A percentile compares a stretch with the other conserved stretches of the same genome.
Conservation (phyloP, 2,797 vertebrate species). For the Hippopotamyrus pictus region DNA sequence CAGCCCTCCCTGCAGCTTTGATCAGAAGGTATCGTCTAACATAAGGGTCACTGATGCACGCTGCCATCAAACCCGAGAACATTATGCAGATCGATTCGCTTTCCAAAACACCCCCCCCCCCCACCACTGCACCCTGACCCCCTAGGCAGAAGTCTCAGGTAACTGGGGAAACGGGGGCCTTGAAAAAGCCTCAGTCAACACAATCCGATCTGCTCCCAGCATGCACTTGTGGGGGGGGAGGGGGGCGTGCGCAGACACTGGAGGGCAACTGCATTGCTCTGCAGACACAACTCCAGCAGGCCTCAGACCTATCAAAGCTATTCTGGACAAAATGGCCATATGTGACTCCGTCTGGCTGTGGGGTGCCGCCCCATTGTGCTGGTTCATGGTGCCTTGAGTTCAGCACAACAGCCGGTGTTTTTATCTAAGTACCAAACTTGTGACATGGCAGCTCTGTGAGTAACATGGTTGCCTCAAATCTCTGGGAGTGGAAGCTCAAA, state of each 20-base stretch:
- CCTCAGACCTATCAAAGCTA: neutral
- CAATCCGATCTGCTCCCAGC: slow-evolving; percentile 22
- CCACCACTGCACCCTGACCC: neutral
- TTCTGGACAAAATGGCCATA: neutral
- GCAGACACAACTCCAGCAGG: neutral
- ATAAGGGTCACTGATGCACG: slow-evolving; percentile 35
- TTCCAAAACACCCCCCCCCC: neutral
- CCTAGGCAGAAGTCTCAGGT: neutral
- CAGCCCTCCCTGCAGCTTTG: neutral
- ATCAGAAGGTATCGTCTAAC: slow-evolving; percentile 15
- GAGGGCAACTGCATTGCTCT: neutral
- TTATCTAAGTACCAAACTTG: neutral
- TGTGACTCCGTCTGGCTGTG: neutral
- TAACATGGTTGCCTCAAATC: neutral
- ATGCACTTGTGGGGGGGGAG: neutral
- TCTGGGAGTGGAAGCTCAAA: neutral
- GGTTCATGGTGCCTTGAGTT: neutral
- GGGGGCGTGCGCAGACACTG: neutral
- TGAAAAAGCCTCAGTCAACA: slow-evolving; percentile 16
- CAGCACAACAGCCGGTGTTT: neutral
- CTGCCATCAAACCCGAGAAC: slow-evolving; percentile 28
- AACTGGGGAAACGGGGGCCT: neutral
- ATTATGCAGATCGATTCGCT: slow-evolving; percentile 36
- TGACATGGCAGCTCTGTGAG: neutral
- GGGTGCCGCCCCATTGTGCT: neutral